phyloP scores from a whole-genome alignment of 2,113 vertebrate species.

The Plestiodon gilberti region DNA sequence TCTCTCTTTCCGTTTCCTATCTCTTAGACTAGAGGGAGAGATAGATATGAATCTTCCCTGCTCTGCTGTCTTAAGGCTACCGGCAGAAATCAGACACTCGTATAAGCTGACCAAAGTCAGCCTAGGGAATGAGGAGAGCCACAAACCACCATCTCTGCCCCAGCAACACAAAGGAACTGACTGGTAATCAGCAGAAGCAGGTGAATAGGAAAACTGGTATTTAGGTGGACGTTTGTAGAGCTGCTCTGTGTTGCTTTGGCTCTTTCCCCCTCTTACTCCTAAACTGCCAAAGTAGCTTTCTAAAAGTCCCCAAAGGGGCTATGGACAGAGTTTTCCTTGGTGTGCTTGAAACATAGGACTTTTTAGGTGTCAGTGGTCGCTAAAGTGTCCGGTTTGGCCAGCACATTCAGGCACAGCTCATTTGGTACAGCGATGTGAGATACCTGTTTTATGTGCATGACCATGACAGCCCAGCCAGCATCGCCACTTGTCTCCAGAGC shows the following conservation, averaged over 20 bases:
- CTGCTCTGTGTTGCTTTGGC: neutral
- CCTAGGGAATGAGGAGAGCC: neutral
- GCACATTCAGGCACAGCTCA: neutral
- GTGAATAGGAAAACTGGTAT: neutral
- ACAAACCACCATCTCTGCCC: neutral
- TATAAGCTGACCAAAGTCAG: neutral
- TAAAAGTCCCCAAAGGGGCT: neutral
- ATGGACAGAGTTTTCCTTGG: neutral
- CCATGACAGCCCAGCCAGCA: neutral
- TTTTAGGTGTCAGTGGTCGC: neutral
- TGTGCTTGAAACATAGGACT: slow-evolving; percentile 23
- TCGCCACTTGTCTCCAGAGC: fast-evolving
- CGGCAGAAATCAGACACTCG: neutral
- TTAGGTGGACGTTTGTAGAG: neutral
- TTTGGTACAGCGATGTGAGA: neutral
- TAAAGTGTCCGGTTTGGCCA: fast-evolving
- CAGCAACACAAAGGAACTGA: neutral
- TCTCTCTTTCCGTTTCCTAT: neutral
- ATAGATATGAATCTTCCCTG: neutral
- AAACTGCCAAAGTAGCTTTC: neutral
- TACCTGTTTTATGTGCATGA: neutral
- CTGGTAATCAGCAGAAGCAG: neutral
- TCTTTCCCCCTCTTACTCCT: neutral
- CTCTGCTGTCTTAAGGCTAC: neutral
- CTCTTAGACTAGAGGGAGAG: neutral